A percentile compares a stretch with the other conserved stretches of the same genome.
Evolutionary conservation across 2,113 vertebrate species (phyloP).

Genomic region (Neogale vison): DNA sequence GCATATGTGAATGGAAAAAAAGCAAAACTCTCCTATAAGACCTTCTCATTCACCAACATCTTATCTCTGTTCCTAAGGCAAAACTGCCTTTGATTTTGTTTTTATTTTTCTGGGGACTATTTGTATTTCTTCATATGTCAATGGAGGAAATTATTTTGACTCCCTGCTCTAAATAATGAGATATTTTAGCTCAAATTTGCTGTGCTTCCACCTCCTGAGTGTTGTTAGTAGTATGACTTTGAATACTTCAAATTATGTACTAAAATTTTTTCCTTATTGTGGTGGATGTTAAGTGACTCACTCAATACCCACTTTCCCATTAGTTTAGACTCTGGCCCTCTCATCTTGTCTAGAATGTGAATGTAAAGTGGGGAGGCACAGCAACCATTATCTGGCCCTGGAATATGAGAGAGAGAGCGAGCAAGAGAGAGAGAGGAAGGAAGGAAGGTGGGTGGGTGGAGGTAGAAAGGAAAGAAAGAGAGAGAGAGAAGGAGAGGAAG

Average conservation of each 20-base stretch:
- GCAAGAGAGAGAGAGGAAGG: not conserved
- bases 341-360: not conserved
- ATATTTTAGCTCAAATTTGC: not conserved
- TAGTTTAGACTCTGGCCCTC: not conserved
- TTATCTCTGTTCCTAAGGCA: not conserved
- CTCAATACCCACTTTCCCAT: not conserved
- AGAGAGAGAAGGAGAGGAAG: not conserved
- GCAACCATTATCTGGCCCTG: not conserved
- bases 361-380: not conserved
- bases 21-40: not conserved
- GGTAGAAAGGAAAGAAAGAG: not conserved
- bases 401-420: not conserved
- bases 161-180: not conserved
- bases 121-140: conserved; percentile 18
- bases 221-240: not conserved
- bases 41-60: not conserved
- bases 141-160: not conserved
- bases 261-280: not conserved
- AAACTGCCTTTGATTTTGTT: not conserved
- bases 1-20: not conserved
- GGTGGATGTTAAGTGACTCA: conserved; percentile 12
- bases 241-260: not conserved
- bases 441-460: not conserved
- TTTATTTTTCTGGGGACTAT: conserved; percentile 1
- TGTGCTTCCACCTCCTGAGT: not conserved